These are phyloP conservation scores for Pachyramphus minor DNA, from an alignment of 2,113 vertebrate species.

Conservation along the genomic window DNA sequence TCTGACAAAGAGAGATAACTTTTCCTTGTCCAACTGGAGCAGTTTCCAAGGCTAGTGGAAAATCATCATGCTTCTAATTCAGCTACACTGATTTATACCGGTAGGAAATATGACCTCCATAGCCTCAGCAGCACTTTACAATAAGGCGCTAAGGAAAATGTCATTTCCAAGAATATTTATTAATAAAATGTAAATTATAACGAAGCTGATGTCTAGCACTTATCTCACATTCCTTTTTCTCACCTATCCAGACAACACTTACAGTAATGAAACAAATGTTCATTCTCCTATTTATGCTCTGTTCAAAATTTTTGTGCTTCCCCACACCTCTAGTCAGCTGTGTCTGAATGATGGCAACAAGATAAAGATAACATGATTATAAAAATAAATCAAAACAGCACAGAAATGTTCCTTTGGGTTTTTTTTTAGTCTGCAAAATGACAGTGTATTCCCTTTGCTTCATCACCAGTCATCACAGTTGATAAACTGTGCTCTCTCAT, in stretches of 20 bases:
- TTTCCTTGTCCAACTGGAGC: not conserved
- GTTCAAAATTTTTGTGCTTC: not conserved
- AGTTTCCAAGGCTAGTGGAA: not conserved
- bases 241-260: not conserved
- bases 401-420: not conserved
- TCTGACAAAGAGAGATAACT: constrained; percentile 12
- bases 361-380: not conserved
- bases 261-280: not conserved
- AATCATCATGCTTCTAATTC: not conserved
- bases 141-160: not conserved
- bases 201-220: not conserved
- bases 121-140: not conserved
- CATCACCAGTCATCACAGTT: not conserved
- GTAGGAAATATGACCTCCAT: not conserved
- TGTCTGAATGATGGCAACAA: not conserved
- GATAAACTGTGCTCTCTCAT: not conserved
- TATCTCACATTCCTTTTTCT: not conserved
- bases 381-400: not conserved
- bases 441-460: not conserved
- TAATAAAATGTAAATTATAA: constrained; percentile 13
- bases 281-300: not conserved
- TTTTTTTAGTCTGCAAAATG: not conserved
- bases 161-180: not conserved
- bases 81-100: not conserved
- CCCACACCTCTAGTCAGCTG: not conserved